Percentiles rank a stretch among this genome's conserved stretches.
Conservation (phyloP, 2,888 invertebrate genomes). For the Trilocha varians region DNA sequence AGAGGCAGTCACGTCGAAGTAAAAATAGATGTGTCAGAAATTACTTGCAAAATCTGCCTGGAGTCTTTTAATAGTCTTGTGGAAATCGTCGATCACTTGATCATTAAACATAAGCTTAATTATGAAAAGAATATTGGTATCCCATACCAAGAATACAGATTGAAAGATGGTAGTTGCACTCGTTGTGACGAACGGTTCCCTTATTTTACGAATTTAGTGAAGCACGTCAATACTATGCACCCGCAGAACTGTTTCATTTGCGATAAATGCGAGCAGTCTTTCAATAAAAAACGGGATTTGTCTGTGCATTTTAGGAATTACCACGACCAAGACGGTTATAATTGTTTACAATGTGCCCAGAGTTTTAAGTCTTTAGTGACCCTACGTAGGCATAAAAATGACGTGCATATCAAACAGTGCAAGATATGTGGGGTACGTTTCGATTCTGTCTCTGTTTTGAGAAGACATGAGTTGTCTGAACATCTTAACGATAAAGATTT, state of each 20-base stretch:
- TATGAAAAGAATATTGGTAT: slow-evolving; percentile 43
- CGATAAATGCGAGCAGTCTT: slow-evolving; percentile 43
- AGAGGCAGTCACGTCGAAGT: slow-evolving; percentile 45
- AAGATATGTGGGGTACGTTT: slow-evolving; percentile 38
- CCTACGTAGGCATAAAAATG: slow-evolving; percentile 35
- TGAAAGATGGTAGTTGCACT: slow-evolving; percentile 40
- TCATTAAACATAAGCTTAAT: slow-evolving; percentile 39
- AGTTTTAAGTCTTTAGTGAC: slow-evolving; percentile 28
- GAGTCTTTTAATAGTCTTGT: slow-evolving; percentile 33
- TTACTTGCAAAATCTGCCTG: slow-evolving; percentile 46
- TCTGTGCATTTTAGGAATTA: slow-evolving; percentile 37
- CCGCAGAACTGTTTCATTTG: slow-evolving; percentile 44
- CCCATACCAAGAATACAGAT: slow-evolving; percentile 41
- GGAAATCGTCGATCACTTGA: slow-evolving; percentile 49
- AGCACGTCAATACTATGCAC: slow-evolving; percentile 43
- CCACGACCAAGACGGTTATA: slow-evolving; percentile 41
- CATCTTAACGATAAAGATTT: slow-evolving; percentile 36
- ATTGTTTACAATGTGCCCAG: slow-evolving; percentile 41
- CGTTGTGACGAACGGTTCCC: slow-evolving; percentile 41
- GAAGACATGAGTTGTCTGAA: slow-evolving; percentile 38
- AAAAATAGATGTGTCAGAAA: slow-evolving; percentile 53
- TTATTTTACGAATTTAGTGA: slow-evolving; percentile 42
- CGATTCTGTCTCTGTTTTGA: slow-evolving; percentile 29
- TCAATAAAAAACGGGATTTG: slow-evolving; percentile 45
- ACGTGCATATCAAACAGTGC: slow-evolving; percentile 43